Evolutionary conservation across 2,888 invertebrate genomes (phyloP), one percentile per base, ranked within the genome.

Genomic region (Plusia festucae): DNA sequence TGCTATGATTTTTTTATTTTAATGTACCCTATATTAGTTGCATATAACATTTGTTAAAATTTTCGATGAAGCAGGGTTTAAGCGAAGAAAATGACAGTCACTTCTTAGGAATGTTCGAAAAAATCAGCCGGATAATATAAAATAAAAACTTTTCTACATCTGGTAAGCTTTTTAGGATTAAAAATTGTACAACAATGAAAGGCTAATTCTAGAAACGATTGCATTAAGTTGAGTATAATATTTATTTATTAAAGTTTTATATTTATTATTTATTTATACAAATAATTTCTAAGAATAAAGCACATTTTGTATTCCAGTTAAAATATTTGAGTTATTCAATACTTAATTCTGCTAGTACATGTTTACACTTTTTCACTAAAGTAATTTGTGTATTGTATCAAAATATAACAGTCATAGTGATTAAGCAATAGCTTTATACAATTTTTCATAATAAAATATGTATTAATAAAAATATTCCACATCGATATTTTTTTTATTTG

Each of bases 351-450:
- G 40, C n/a, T 40, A 40, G 40, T 40, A 40, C 40, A 40, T 40
- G 5, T 6, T n/a, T 40, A 40, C n/a, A 40, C 6, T 4, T 40
- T n/a, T 6, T n/a, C 4, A 40, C n/a, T n/a, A 40, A n/a, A 40
- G 6, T 6, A 3, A 15, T 13, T 13, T n/a, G n/a, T n/a, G n/a
- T 40, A 40, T 40, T 5, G 6, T 5, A 40, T 40, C 40, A n/a
- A n/a, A 40, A n/a, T 40, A 40, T n/a, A 34, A n/a, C 2, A 13
- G 40, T 40, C 40, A n/a, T 40, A 40, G 40, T 40, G 6, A 40
- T 40, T 40, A 40, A 40, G 40, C 40, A 5, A 40, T 40, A 40
- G 40, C 40, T 40, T 40, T 40, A 40, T n/a, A 40, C n/a, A 40
- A 40, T n/a, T 40, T 40, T 40, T 40, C 40, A 40, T 40, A 40